phyloP scores from a whole-genome alignment of 2,888 invertebrate genomes.

The Dasysyrphus albostriatus region DNA sequence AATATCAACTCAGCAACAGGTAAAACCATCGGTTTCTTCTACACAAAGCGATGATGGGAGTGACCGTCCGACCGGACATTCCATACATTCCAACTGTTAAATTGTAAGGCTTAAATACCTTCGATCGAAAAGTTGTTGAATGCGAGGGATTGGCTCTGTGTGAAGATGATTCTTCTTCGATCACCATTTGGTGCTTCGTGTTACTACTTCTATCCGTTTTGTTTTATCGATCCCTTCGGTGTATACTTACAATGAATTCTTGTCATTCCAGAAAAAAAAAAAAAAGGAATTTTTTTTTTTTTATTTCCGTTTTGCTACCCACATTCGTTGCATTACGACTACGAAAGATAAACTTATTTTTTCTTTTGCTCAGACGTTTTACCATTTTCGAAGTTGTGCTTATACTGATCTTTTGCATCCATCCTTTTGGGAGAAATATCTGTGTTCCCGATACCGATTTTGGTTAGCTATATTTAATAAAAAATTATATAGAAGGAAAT shows the following conservation, averaged over 20 bases:
- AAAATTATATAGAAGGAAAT: no score
- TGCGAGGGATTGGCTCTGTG: conserved; percentile 1
- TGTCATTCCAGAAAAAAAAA: neutral
- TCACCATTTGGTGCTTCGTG: conserved; percentile 17
- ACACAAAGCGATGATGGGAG: conserved; percentile 18
- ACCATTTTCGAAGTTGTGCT: no score
- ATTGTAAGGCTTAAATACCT: conserved; percentile 1
- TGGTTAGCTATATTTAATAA: no score
- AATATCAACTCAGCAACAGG: conserved; percentile 24
- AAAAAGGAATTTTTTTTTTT: neutral
- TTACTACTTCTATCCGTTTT: neutral
- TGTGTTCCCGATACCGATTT: no score
- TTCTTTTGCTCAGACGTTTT: no score
- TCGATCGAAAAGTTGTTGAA: conserved; percentile 21
- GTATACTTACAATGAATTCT: conserved; percentile 1
- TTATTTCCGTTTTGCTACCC: conserved; percentile 2
- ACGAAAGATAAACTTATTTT: conserved; percentile 19
- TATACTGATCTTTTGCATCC: no score
- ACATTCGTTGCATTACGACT: conserved; percentile 21
- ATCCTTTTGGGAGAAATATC: no score
- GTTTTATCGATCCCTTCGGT: conserved; percentile 24
- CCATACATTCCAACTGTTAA: conserved; percentile 47
- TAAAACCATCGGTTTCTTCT: conserved; percentile 41
- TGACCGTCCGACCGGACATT: conserved; percentile 63
- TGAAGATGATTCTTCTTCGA: conserved; percentile 20